Base-by-base conservation (phyloP, 2,888 invertebrate species). In the Polymixis lichenea region DNA sequence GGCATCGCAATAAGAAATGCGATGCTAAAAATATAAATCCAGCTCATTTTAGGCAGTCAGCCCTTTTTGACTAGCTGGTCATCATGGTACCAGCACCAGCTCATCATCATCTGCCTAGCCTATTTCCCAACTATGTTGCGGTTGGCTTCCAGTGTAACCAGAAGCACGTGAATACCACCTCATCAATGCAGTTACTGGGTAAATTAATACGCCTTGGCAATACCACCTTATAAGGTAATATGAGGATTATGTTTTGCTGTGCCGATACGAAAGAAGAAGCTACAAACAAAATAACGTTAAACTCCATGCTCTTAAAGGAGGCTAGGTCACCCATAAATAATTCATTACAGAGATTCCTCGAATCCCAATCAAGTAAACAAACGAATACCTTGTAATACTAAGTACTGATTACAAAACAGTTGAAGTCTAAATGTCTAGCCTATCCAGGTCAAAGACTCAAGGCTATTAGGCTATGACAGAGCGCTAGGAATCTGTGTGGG, bases 401-500 rank as follows among this genome's bases (percentile, higher is more conserved):
- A 72, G 75, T 75, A 83, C 72, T 58, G 65, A 75, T 76, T 79
- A 80, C 87, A 83, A 86, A 82, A 82, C 72, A 38, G 49, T 78
- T 67, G 72, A 80, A 83, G 84, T 73, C 82, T 84, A 84, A 86
- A 89, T 85, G 89, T 90, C 89, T 90, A 85, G 87, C 58, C 78
- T 91, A 95, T 94, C 89, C 92, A 93, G 94, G 94, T 92, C 94
- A 91, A 84, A 88, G 82, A 90, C 80, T 84, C 92, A 95, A 95
- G 95, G 95, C 91, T 92, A 93, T 89, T 88, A 88, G 87, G 91
- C 89, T 89, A 91, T 93, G 93, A 93, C 93, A 87, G 88, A 87
- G 90, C 84, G 88, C 86, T 89, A 84, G 94, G 95, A 94, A 95
- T 95, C 94, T 91, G 94, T 89, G 95, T 95, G 89, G 95, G 95